Conservation (phyloP, 1,140 invertebrate species). For the Oryctes rhinoceros region DNA sequence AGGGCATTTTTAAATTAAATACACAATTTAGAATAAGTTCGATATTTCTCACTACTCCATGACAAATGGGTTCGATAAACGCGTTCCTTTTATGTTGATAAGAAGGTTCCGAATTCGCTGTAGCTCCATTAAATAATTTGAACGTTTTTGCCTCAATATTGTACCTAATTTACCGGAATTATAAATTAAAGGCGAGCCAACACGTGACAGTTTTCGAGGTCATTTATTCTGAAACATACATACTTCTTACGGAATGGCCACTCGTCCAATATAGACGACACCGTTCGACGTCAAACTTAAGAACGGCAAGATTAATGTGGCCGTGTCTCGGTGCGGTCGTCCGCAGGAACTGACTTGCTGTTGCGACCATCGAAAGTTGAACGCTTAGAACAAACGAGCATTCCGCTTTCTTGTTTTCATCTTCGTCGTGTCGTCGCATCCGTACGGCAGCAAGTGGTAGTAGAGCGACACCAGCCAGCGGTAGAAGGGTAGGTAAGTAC, state of each 20-base stretch:
- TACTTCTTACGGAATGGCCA: conserved; percentile 9
- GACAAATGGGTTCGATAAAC: too few species aligned
- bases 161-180: background rate
- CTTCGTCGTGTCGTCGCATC: background rate
- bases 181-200: background rate
- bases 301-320: conserved; percentile 4
- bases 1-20: too few species aligned
- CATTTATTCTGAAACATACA: background rate
- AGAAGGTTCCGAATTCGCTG: too few species aligned
- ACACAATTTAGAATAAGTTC: too few species aligned
- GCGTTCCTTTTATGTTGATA: too few species aligned
- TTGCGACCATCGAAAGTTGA: background rate
- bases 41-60: too few species aligned
- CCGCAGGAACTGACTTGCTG: background rate
- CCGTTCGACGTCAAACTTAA: background rate
- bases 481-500: background rate
- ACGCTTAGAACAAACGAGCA: background rate
- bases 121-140: too few species aligned
- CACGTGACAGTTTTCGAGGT: background rate
- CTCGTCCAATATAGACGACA: background rate
- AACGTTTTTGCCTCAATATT: too few species aligned
- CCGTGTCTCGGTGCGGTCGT: background rate
- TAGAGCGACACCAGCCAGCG: background rate
- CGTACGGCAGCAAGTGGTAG: background rate
- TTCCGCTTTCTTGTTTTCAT: conserved; percentile 1